These are phyloP conservation scores for Bombus waltoni DNA, from an alignment of 1,140 invertebrate species.

Conservation along the genomic window DNA sequence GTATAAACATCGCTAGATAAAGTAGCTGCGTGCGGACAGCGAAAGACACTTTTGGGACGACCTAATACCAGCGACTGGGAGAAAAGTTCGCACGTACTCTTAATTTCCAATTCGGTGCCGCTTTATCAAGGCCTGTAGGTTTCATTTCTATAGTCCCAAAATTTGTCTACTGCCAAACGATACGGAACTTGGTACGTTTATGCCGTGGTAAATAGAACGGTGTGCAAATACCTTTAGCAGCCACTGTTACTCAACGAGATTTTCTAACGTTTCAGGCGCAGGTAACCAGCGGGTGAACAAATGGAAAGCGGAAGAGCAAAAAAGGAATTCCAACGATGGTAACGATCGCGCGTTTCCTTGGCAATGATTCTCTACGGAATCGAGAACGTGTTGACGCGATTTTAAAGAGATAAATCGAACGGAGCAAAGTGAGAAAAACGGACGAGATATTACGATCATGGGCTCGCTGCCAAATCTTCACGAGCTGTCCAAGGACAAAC, in stretches of 20 bases:
- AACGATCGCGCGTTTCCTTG: conserved; percentile 11
- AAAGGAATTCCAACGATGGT: background rate
- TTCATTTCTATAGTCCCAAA: no score
- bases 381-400: background rate
- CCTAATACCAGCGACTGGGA: fast-evolving
- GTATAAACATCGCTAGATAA: no score
- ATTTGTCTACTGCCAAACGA: fast-evolving
- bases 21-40: no score
- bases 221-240: background rate
- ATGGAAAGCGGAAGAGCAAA: background rate
- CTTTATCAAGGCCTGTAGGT: no score
- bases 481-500: conserved; percentile 82
- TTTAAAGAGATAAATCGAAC: conserved; percentile 19
- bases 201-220: no score
- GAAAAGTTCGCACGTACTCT: no score
- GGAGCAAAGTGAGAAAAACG: background rate
- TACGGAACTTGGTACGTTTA: no score
- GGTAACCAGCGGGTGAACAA: background rate
- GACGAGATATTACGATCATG: conserved; percentile 76
- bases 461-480: conserved; percentile 86
- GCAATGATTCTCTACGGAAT: conserved; percentile 29
- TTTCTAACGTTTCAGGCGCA: background rate
- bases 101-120: no score
- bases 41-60: no score
- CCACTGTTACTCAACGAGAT: background rate